Evolutionary conservation across 2,888 invertebrate species (phyloP).

Genomic region (Ophion ellenae): DNA sequence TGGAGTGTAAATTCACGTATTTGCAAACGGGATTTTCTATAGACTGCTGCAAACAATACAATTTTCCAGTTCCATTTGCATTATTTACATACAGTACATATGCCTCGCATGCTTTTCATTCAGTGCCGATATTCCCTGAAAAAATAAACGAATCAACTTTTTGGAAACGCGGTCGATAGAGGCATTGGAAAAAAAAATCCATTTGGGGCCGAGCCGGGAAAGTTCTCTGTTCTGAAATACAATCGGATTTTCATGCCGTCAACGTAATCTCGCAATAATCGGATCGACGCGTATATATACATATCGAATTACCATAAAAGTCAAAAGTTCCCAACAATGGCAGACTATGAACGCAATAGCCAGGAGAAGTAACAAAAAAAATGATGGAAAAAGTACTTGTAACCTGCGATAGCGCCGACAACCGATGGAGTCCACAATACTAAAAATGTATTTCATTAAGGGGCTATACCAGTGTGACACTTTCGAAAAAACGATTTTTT

Average conservation of each 20-base stretch:
- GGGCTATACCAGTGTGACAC: too few species aligned
- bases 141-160: too few species aligned
- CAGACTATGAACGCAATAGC: neutral
- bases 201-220: neutral
- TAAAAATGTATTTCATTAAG: neutral
- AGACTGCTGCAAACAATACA: too few species aligned
- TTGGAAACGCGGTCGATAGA: too few species aligned
- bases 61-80: too few species aligned
- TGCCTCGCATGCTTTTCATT: too few species aligned
- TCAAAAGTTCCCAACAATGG: conserved; percentile 4
- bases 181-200: too few species aligned
- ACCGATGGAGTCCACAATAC: neutral
- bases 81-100: too few species aligned
- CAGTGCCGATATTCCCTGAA: too few species aligned
- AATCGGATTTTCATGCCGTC: neutral
- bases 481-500: too few species aligned
- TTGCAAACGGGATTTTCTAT: too few species aligned
- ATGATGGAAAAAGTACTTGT: conserved; percentile 10
- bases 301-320: conserved; percentile 42
- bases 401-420: conserved; percentile 17
- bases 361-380: neutral
- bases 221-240: conserved; percentile 9
- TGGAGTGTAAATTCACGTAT: too few species aligned
- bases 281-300: neutral
- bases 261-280: conserved; percentile 31